Percentiles rank a stretch among this genome's conserved stretches.
phyloP scores from a whole-genome alignment of 2,888 invertebrate species.

The Nomada ferruginata region DNA sequence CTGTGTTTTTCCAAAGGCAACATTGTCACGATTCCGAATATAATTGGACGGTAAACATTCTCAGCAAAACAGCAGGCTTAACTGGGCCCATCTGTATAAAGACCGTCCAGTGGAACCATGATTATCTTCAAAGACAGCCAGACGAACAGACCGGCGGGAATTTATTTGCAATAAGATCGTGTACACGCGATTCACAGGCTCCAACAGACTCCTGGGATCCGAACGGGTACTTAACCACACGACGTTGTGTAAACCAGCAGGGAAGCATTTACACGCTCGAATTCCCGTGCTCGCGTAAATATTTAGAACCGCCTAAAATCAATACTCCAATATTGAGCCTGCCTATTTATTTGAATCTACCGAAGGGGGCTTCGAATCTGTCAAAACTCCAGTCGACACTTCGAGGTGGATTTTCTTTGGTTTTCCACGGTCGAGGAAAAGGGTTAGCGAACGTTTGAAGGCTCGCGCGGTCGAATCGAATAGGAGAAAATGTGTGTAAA shows the following conservation, averaged over 20 bases:
- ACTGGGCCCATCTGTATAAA: neutral
- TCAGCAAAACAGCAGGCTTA: slow-evolving; percentile 1
- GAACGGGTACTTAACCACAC: slow-evolving; percentile 69
- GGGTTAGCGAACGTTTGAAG: neutral
- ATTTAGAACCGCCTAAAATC: slow-evolving; percentile 68
- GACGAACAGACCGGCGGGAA: slow-evolving; percentile 4
- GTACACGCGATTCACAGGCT: slow-evolving; percentile 22
- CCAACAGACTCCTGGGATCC: slow-evolving; percentile 45
- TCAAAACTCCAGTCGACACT: slow-evolving; percentile 12
- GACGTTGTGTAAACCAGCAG: slow-evolving; percentile 71
- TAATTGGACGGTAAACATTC: neutral
- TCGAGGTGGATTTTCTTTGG: neutral
- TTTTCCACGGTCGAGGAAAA: neutral
- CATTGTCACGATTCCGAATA: neutral
- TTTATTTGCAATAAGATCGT: slow-evolving; percentile 57
- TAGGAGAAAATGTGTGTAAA: neutral
- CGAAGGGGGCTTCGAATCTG: slow-evolving; percentile 44
- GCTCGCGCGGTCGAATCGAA: neutral
- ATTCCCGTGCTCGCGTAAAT: slow-evolving; percentile 65
- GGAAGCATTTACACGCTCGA: slow-evolving; percentile 51
- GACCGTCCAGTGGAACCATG: neutral
- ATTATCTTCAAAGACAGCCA: slow-evolving; percentile 45
- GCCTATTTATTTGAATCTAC: slow-evolving; percentile 62
- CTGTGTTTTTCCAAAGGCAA: neutral
- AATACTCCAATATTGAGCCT: slow-evolving; percentile 62